Evolutionary conservation across 2,888 invertebrate genomes (phyloP).

Genomic region (Eristalinus sepulchralis): DNA sequence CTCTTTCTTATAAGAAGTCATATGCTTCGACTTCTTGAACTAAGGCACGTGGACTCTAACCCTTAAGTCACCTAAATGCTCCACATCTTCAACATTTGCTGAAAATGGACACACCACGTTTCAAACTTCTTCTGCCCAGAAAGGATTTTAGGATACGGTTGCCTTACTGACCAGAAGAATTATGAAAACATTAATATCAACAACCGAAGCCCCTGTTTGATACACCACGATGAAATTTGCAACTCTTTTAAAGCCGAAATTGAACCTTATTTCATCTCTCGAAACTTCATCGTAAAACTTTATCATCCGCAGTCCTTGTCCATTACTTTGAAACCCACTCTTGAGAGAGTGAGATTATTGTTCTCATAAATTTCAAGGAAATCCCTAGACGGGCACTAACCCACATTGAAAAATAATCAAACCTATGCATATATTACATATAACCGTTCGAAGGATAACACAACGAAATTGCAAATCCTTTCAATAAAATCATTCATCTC

Average conservation of each 20-base stretch:
- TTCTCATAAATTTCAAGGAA: not conserved
- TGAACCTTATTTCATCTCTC: not conserved
- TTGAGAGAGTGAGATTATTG: not conserved
- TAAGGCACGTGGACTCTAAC: too few species aligned
- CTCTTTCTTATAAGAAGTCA: too few species aligned
- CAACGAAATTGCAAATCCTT: conserved; percentile 16
- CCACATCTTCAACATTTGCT: too few species aligned
- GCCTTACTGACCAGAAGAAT: not conserved
- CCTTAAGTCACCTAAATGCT: too few species aligned
- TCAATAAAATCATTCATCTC: conserved; percentile 40
- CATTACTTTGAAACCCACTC: not conserved
- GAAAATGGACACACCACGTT: too few species aligned
- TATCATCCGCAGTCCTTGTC: not conserved
- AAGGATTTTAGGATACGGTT: too few species aligned
- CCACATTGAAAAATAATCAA: conserved; percentile 9
- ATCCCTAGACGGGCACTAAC: not conserved
- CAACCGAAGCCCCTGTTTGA: too few species aligned
- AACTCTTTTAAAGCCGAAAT: not conserved
- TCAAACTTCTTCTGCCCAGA: too few species aligned
- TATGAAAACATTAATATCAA: not conserved
- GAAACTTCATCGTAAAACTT: not conserved
- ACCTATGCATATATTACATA: conserved; percentile 3
- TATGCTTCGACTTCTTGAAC: too few species aligned
- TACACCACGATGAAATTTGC: not conserved
- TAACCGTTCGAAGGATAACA: not conserved